Evolutionary conservation across 2,888 invertebrate genomes (phyloP).

Genomic region (Osmoderma eremita): DNA sequence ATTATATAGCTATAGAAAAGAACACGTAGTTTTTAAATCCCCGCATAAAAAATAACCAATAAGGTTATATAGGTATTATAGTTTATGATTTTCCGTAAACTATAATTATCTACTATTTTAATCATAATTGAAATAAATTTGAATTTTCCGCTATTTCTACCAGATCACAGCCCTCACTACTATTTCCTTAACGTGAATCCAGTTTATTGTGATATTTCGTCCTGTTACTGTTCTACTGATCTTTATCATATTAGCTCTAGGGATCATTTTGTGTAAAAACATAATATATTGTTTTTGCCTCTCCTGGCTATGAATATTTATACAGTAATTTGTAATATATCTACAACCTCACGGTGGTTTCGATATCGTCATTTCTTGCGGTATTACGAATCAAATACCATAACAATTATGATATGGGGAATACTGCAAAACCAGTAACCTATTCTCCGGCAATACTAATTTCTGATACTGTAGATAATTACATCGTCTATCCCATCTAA

Average conservation of each 20-base stretch:
- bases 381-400: conserved; percentile 17
- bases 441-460: too few species aligned
- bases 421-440: too few species aligned
- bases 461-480: background rate
- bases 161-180: too few species aligned
- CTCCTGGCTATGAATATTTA: background rate
- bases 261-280: background rate
- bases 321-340: conserved; percentile 17
- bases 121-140: too few species aligned
- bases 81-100: too few species aligned
- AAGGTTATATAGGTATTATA: too few species aligned
- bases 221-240: conserved; percentile 27
- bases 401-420: conserved; percentile 5
- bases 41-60: too few species aligned
- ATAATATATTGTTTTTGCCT: conserved; percentile 10
- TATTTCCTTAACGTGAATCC: too few species aligned
- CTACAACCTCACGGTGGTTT: background rate
- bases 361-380: conserved; percentile 11
- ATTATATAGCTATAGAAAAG: too few species aligned
- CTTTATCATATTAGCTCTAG: conserved; percentile 30
- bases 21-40: too few species aligned
- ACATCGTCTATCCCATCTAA: background rate
- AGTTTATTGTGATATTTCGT: conserved; percentile 23
- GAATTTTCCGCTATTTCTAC: too few species aligned
- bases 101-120: too few species aligned